These are phyloP conservation scores for Metopia argyrocephala DNA, from an alignment of 2,888 invertebrate genomes.

Conservation along the genomic window DNA sequence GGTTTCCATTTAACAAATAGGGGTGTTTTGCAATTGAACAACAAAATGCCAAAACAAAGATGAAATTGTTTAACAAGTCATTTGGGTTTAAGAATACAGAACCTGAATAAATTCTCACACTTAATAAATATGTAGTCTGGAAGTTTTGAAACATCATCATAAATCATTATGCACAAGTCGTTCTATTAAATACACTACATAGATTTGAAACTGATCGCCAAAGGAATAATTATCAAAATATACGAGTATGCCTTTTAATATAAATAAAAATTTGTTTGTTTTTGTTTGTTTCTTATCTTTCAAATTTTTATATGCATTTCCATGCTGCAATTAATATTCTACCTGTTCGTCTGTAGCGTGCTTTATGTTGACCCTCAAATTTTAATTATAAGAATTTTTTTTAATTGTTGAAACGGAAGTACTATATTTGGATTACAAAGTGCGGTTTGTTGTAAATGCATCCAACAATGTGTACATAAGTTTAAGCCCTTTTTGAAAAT, in stretches of 20 bases:
- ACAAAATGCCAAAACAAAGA: too few species aligned
- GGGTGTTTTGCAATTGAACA: too few species aligned
- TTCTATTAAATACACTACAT: too few species aligned
- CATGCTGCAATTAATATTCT: too few species aligned
- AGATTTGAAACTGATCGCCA: too few species aligned
- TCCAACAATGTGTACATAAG: neutral
- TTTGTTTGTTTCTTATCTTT: too few species aligned
- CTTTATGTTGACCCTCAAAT: slow-evolving; percentile 3
- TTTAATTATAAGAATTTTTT: neutral
- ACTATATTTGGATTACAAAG: neutral
- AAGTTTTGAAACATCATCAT: slow-evolving; percentile 13
- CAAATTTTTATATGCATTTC: too few species aligned
- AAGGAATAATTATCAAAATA: too few species aligned
- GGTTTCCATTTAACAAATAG: slow-evolving; percentile 27
- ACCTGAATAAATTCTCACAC: slow-evolving; percentile 32
- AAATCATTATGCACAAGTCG: too few species aligned
- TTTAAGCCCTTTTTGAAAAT: neutral
- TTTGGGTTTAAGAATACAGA: neutral
- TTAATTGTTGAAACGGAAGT: slow-evolving; percentile 12
- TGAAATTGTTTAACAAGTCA: neutral
- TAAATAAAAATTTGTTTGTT: too few species aligned
- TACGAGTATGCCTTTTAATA: too few species aligned
- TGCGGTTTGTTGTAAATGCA: neutral
- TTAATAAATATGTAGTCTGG: too few species aligned
- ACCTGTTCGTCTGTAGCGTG: neutral